Percentiles rank a stretch among this genome's conserved stretches.
These are phyloP conservation scores for Orientallactaga sibirica DNA, from an alignment of 2,797 vertebrate species.

Conservation along the genomic window DNA sequence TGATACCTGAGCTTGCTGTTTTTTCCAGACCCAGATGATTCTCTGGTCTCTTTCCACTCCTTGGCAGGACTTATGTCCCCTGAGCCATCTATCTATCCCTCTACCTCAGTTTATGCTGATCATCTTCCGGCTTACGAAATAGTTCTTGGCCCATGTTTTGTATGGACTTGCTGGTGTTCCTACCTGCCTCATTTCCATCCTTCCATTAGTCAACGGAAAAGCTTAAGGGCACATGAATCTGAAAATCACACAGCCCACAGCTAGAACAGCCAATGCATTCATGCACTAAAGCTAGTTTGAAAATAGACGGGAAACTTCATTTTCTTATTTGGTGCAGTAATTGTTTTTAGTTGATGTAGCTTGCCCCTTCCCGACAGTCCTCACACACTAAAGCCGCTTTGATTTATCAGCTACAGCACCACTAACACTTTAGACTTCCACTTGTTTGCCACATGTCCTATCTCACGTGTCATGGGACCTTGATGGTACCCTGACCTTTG, in stretches of 20 bases:
- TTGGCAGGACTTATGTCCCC: too few species aligned
- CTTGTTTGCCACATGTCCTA: background rate
- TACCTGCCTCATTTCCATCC: background rate
- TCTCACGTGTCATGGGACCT: background rate
- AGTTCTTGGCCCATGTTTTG: background rate
- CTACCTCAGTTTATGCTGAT: background rate
- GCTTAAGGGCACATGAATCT: slow-evolving; percentile 1
- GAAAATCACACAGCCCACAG: background rate
- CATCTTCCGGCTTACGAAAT: background rate
- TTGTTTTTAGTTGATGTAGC: background rate
- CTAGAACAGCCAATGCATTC: background rate
- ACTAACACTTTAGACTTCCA: background rate
- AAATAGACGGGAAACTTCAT: background rate
- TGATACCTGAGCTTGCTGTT: too few species aligned
- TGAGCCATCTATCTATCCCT: too few species aligned
- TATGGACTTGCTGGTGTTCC: background rate
- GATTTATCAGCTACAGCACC: background rate
- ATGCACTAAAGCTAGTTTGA: background rate
- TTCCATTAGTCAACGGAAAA: background rate
- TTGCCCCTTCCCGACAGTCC: background rate
- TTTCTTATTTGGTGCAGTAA: background rate
- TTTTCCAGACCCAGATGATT: too few species aligned
- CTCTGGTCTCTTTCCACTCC: too few species aligned
- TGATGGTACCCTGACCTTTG: background rate
- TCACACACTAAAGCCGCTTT: background rate